Percentiles rank a stretch among this genome's conserved stretches.
Conservation (phyloP, 2,888 invertebrate species). For the Agriopis aurantiaria region DNA sequence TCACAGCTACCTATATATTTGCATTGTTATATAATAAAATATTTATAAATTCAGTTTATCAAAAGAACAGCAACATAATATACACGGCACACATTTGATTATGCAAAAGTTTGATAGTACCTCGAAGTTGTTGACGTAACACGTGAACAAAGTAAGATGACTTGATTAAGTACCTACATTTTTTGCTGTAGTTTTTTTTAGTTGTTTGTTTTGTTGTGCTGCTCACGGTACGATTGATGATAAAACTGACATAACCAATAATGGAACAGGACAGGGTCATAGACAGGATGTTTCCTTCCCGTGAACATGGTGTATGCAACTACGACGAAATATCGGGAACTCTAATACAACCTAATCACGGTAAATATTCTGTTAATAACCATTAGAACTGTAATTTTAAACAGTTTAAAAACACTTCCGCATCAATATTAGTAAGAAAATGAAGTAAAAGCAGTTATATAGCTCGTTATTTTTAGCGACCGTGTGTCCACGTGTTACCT, state of each 20-base stretch:
- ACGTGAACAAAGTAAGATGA: neutral
- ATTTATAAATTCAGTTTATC: slow-evolving; percentile 7
- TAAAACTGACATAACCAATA: too few species aligned
- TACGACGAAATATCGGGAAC: too few species aligned
- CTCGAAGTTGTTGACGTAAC: neutral
- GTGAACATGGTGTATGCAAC: too few species aligned
- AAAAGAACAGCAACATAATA: neutral
- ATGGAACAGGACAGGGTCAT: too few species aligned
- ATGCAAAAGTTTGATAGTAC: neutral
- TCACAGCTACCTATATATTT: neutral
- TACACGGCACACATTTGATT: neutral
- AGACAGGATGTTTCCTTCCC: too few species aligned
- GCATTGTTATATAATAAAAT: slow-evolving; percentile 7
- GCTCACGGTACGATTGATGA: too few species aligned
- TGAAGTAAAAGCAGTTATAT: neutral
- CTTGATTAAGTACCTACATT: neutral
- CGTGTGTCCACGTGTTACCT: slow-evolving; percentile 69
- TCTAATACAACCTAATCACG: too few species aligned
- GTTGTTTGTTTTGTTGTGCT: too few species aligned
- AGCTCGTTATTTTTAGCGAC: slow-evolving; percentile 33
- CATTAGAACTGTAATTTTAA: too few species aligned
- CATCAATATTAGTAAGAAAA: too few species aligned
- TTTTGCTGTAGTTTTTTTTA: neutral
- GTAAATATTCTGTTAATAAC: too few species aligned
- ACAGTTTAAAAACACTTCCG: too few species aligned